Conservation (phyloP, 2,888 invertebrate species). For the Calliopum simillimum region DNA sequence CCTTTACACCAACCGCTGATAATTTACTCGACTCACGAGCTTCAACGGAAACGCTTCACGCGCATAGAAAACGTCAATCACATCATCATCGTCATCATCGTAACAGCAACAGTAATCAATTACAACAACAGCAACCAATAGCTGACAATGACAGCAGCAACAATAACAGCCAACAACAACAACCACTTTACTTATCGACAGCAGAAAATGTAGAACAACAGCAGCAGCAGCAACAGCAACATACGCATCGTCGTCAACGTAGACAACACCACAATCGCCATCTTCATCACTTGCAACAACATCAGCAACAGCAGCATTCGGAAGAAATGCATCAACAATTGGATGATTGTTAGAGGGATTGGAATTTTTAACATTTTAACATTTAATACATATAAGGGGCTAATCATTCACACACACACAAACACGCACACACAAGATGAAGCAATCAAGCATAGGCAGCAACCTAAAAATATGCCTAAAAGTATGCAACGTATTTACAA, state of each 20-base stretch:
- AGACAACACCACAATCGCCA: constrained; percentile 44
- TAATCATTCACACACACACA: constrained; percentile 27
- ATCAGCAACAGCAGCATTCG: constrained; percentile 44
- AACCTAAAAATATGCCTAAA: too few relatives aligned
- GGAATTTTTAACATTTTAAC: not conserved
- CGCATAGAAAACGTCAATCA: constrained; percentile 51
- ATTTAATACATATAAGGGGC: constrained; percentile 16
- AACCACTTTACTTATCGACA: too few relatives aligned
- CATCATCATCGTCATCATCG: constrained; percentile 17
- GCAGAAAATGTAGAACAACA: constrained; percentile 11
- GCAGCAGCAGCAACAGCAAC: constrained; percentile 28
- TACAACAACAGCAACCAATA: constrained; percentile 41
- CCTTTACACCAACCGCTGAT: constrained; percentile 56
- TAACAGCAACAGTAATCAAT: constrained; percentile 43
- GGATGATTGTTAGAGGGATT: constrained; percentile 13
- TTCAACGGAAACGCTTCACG: constrained; percentile 44
- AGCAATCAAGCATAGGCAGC: too few relatives aligned
- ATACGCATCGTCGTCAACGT: constrained; percentile 38
- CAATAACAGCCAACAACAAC: constrained; percentile 37
- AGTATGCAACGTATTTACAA: too few relatives aligned
- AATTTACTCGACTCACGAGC: constrained; percentile 56
- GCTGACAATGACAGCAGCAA: constrained; percentile 34
- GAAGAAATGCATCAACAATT: constrained; percentile 29
- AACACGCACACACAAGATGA: constrained; percentile 13
- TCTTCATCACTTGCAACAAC: constrained; percentile 48